These are phyloP conservation scores for Crotalus tigris DNA, from an alignment of 2,113 vertebrate species.

Conservation along the genomic window DNA sequence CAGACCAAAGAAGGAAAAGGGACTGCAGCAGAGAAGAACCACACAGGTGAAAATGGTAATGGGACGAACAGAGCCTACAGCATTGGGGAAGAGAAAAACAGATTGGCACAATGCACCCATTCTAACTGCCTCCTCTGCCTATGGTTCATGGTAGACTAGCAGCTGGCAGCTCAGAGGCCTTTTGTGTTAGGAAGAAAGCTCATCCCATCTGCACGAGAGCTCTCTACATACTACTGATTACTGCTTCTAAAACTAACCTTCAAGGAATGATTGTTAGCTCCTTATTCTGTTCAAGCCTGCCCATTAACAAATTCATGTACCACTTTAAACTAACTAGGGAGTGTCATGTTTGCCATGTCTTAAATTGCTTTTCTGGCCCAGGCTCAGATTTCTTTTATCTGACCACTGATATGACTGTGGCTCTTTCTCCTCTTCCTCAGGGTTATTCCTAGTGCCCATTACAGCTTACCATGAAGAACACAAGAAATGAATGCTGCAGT, in stretches of 20 bases:
- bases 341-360: neutral
- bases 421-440: neutral
- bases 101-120: neutral
- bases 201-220: neutral
- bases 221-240: neutral
- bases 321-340: neutral
- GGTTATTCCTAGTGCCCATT: neutral
- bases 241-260: neutral
- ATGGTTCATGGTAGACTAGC: neutral
- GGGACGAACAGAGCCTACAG: slow-evolving; percentile 77
- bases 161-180: neutral
- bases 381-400: neutral
- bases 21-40: slow-evolving; percentile 75
- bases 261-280: neutral
- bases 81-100: slow-evolving; percentile 15
- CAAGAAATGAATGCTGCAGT: neutral
- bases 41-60: slow-evolving; percentile 87
- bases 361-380: neutral
- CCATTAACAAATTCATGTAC: neutral
- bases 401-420: neutral
- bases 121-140: neutral
- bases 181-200: neutral
- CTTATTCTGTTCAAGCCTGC: neutral
- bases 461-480: neutral
- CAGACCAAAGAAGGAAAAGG: slow-evolving; percentile 78